Base-by-base conservation (phyloP, 2,888 invertebrate genomes). In the Agapetus fuscipes region DNA sequence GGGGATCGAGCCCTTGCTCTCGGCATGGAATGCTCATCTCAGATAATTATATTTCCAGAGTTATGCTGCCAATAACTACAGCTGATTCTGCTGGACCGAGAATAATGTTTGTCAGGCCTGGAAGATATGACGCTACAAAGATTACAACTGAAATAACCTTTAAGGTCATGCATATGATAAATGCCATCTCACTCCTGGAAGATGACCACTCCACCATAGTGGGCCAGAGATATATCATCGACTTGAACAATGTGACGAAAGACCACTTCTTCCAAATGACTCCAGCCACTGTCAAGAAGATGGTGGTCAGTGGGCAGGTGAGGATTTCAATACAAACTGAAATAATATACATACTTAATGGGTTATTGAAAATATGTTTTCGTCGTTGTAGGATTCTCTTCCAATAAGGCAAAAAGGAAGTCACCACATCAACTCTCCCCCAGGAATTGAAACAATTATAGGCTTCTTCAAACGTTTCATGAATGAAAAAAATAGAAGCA, bases 371-470 rank as follows among this genome's bases (percentile, higher is more conserved):
- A n/a, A n/a, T n/a, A n/a, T n/a, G n/a, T n/a, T n/a, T n/a, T n/a
- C n/a, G n/a, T n/a, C n/a, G n/a, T n/a, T n/a, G n/a, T n/a, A 78
- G 72, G 73, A 76, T 41, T 74, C 71, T 3, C 62, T 67, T 39
- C 79, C 79, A 1, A 50, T 71, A 24, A 64, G 78, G 34, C 66
- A 73, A 51, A 76, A 78, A 54, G 73, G 70, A 5, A 54, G 66
- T 15, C 72, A 77, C 51, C 72, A 71, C 43, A 50, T 76, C 27
- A 76, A 78, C 50, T 64, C 70, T 1, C 72, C 75, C 1, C 37
- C 68, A 1, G 66, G 71, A 9, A 74, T 76, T 51, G 75, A 75
- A 48, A 66, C 66, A 0, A 40, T 77, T 9, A 73, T 70, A 48
- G 67, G 66, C 43, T 56, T 72, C 14, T 58, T 76, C 30, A 71